phyloP scores from a whole-genome alignment of 2,888 invertebrate species.

The Ypsolopha scabrella region DNA sequence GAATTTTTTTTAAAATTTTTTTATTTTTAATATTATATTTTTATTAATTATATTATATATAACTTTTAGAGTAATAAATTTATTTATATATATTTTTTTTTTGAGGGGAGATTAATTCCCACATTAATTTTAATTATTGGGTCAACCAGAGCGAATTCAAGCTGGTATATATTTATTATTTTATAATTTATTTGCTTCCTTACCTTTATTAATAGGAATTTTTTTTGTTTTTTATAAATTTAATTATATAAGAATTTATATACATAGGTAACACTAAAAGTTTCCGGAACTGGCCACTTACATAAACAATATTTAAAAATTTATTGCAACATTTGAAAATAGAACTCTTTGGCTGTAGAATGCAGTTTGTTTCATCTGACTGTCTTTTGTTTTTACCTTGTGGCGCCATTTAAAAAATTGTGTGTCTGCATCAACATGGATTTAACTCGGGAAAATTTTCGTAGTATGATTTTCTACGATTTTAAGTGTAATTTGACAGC shows the following conservation, averaged over 20 bases:
- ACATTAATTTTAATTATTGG: slow-evolving; percentile 76
- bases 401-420: too few relatives aligned
- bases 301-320: too few relatives aligned
- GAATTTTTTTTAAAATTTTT: slow-evolving; percentile 58
- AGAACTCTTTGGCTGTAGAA: too few relatives aligned
- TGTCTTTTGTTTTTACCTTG: too few relatives aligned
- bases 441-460: too few relatives aligned
- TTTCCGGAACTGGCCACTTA: too few relatives aligned
- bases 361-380: too few relatives aligned
- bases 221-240: slow-evolving; percentile 58
- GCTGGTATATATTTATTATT: slow-evolving; percentile 76
- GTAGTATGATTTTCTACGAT: too few relatives aligned
- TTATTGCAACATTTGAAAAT: too few relatives aligned
- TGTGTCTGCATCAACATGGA: too few relatives aligned
- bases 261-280: too few relatives aligned
- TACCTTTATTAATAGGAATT: slow-evolving; percentile 72
- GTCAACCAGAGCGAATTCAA: slow-evolving; percentile 75
- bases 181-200: slow-evolving; percentile 77
- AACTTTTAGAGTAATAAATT: slow-evolving; percentile 69
- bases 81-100: slow-evolving; percentile 78
- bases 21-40: slow-evolving; percentile 62
- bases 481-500: too few relatives aligned
- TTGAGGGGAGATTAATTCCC: slow-evolving; percentile 77
- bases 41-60: slow-evolving; percentile 67
- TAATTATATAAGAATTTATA: slow-evolving; percentile 64